Conservation (phyloP, 2,113 vertebrate species). For the Reinhardtius hippoglossoides region DNA sequence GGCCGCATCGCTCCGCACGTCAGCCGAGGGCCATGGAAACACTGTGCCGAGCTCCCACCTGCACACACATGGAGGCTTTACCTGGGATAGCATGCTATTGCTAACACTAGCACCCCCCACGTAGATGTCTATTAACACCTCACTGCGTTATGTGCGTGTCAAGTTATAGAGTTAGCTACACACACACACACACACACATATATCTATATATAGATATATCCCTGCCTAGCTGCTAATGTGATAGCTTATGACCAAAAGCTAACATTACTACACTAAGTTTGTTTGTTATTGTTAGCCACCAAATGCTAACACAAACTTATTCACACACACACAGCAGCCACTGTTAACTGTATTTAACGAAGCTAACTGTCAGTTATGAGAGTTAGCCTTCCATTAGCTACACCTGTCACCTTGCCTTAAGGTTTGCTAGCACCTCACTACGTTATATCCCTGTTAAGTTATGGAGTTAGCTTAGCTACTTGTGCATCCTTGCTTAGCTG, state of each 20-base stretch:
- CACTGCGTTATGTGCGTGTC: too few species aligned
- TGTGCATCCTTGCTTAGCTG: too few species aligned
- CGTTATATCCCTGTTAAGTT: too few species aligned
- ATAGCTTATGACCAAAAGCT: too few species aligned
- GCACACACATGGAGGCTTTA: not conserved
- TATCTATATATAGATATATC: too few species aligned
- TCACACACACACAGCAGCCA: not conserved
- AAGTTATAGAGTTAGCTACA: too few species aligned
- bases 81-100: not conserved
- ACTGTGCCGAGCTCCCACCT: slow-evolving; percentile 3
- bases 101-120: not conserved
- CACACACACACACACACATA: too few species aligned
- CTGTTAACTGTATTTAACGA: not conserved
- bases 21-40: slow-evolving; percentile 65
- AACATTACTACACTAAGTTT: not conserved
- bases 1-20: slow-evolving; percentile 91
- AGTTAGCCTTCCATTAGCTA: too few species aligned
- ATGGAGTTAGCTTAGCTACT: too few species aligned
- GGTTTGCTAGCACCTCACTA: too few species aligned
- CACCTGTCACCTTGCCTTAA: not conserved
- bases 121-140: too few species aligned
- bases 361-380: not conserved
- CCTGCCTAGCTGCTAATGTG: too few species aligned
- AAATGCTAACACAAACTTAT: not conserved
- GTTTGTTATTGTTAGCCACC: not conserved